Conservation (phyloP, 2,797 vertebrate genomes). For the Lepilemur septentrionalis region DNA sequence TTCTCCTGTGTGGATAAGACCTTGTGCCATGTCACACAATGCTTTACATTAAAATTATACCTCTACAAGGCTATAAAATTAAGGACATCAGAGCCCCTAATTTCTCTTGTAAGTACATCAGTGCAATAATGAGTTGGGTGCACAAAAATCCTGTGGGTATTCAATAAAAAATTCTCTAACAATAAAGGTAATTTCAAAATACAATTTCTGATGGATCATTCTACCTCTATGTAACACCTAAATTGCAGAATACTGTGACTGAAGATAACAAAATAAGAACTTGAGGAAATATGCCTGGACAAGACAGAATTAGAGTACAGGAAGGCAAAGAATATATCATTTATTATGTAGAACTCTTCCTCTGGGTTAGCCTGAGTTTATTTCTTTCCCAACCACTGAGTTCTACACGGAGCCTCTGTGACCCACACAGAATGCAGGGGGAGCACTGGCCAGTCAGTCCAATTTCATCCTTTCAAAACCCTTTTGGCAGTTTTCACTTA, state of each 20-base stretch:
- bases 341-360: not conserved
- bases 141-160: not conserved
- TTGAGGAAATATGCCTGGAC: not conserved
- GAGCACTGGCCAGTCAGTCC: not conserved
- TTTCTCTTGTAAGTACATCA: not conserved
- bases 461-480: not conserved
- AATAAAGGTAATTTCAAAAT: slow-evolving; percentile 12
- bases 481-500: slow-evolving; percentile 38
- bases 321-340: not conserved
- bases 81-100: not conserved
- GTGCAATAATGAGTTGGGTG: not conserved
- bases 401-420: not conserved
- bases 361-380: not conserved
- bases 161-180: slow-evolving; percentile 25
- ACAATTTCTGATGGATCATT: not conserved
- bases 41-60: not conserved
- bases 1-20: not conserved
- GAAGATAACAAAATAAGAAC: not conserved
- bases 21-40: not conserved
- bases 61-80: not conserved
- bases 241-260: not conserved
- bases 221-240: not conserved
- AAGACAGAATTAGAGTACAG: not conserved
- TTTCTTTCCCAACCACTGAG: not conserved
- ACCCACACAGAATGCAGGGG: not conserved